These are phyloP conservation scores for Morpho deidamia DNA, from an alignment of 2,888 invertebrate species.

Conservation along the genomic window DNA sequence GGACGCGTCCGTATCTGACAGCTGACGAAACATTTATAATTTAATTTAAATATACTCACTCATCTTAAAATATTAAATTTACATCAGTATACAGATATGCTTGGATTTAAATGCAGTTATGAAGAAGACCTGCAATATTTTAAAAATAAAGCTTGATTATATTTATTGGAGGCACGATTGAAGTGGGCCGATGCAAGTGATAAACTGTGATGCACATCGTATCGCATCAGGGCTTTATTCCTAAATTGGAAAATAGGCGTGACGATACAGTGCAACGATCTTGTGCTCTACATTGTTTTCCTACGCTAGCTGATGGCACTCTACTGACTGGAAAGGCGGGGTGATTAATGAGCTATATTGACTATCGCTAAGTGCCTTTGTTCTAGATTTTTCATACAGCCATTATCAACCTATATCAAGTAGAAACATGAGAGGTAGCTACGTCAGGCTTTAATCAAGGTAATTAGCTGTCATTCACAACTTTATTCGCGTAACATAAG, in stretches of 20 bases:
- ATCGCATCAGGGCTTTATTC: slow-evolving; percentile 34
- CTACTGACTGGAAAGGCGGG: not conserved
- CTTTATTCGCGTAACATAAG: no score
- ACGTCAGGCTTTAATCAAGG: no score
- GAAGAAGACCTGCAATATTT: no score
- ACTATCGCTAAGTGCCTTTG: not conserved
- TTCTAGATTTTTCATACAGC: not conserved
- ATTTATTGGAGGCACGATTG: slow-evolving; percentile 27
- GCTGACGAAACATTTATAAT: slow-evolving; percentile 78
- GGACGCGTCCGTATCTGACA: slow-evolving; percentile 97
- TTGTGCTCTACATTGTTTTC: slow-evolving; percentile 28
- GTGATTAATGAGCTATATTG: not conserved
- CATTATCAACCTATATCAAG: not conserved
- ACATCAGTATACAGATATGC: no score
- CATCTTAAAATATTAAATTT: no score
- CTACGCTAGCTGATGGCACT: slow-evolving; percentile 2
- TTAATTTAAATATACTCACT: no score
- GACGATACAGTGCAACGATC: slow-evolving; percentile 31
- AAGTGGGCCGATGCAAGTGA: slow-evolving; percentile 26
- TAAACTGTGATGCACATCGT: slow-evolving; percentile 36
- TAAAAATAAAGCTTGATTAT: no score
- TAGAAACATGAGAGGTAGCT: no score
- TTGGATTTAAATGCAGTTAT: no score
- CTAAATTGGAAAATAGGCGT: slow-evolving; percentile 55
- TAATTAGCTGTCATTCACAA: no score